A percentile compares a stretch with the other conserved stretches of the same genome.
Conservation (phyloP, 1,140 invertebrate species). For the Atopsyche davidsoni region DNA sequence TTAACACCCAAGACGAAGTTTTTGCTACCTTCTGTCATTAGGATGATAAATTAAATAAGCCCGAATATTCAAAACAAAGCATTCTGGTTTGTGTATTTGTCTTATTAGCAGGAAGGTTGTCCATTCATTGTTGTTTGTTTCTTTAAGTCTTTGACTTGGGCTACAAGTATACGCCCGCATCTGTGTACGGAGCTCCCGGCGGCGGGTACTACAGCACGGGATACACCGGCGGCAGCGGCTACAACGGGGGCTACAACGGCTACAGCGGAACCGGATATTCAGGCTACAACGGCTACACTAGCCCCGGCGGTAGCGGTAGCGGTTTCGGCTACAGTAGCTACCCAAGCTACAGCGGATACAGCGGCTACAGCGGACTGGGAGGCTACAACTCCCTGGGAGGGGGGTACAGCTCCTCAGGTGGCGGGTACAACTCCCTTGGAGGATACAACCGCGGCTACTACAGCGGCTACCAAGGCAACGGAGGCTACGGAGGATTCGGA, state of each 20-base stretch:
- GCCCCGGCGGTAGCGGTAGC: conserved; percentile 1
- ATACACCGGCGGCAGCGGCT: conserved; percentile 19
- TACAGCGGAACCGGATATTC: background rate
- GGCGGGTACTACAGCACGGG: conserved; percentile 19
- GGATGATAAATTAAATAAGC: too few relatives aligned
- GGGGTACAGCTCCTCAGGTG: conserved; percentile 1
- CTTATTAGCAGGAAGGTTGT: too few relatives aligned
- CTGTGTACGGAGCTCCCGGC: conserved; percentile 23
- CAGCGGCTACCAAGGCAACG: conserved; percentile 20
- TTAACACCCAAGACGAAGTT: too few relatives aligned
- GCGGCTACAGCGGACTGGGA: background rate
- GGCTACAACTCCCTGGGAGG: conserved; percentile 3
- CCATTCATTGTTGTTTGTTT: background rate
- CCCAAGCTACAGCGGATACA: background rate
- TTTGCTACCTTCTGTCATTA: too few relatives aligned
- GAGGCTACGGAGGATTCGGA: conserved; percentile 40
- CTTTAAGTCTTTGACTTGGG: conserved; percentile 22
- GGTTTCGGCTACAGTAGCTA: background rate
- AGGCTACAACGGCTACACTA: conserved; percentile 5
- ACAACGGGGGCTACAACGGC: conserved; percentile 16
- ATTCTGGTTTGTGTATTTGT: too few relatives aligned
- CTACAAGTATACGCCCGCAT: conserved; percentile 14
- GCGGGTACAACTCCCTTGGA: conserved; percentile 18
- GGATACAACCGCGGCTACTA: conserved; percentile 8
- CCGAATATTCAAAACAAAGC: too few relatives aligned